Evolutionary conservation across 2,797 vertebrate genomes (phyloP).

Genomic region (Xiphorhynchus erythropygius): DNA sequence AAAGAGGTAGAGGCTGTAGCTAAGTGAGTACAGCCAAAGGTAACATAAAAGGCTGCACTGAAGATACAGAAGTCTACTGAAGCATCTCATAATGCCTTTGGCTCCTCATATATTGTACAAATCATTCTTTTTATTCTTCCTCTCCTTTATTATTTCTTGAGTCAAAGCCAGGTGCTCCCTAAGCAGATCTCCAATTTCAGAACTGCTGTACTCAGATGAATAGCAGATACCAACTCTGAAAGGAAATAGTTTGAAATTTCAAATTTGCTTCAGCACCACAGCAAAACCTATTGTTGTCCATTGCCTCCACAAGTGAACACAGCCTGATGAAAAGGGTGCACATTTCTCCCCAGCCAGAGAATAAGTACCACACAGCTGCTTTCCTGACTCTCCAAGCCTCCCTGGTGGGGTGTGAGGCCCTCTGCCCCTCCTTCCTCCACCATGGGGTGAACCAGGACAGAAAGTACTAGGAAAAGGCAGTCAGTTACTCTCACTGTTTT

Average conservation of each 20-base stretch:
- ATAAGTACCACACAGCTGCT: not conserved
- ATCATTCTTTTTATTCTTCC: not conserved
- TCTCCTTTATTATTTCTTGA: not conserved
- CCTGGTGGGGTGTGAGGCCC: no score
- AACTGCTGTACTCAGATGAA: not conserved
- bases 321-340: not conserved
- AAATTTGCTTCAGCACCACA: not conserved
- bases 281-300: not conserved
- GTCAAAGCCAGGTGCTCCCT: not conserved
- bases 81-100: not conserved
- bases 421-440: not conserved
- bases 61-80: not conserved
- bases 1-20: not conserved
- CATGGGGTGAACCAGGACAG: not conserved
- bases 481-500: not conserved
- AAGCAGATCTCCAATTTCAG: not conserved
- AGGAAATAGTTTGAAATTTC: not conserved
- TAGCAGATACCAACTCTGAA: not conserved
- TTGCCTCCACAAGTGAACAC: not conserved
- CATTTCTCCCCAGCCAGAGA: not conserved
- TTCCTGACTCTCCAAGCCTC: fast-evolving
- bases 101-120: not conserved
- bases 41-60: not conserved
- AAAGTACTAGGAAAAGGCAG: not conserved
- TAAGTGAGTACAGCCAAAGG: conserved; percentile 13